Conservation (phyloP, 2,888 invertebrate genomes). For the Odontocerum albicorne region DNA sequence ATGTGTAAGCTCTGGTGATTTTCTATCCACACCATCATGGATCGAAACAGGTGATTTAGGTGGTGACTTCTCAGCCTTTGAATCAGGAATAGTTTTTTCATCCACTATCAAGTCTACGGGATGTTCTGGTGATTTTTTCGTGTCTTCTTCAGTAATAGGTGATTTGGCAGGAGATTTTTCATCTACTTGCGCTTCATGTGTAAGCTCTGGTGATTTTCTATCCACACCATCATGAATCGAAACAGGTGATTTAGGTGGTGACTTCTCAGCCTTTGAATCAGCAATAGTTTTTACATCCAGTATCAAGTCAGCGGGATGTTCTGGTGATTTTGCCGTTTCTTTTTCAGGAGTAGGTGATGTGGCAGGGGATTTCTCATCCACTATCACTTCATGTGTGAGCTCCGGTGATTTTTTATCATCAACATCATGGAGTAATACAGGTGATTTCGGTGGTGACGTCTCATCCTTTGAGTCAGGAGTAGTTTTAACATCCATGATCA, state of each 20-base stretch:
- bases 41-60: no score
- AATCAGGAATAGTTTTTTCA: no score
- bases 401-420: background rate
- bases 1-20: background rate
- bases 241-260: constrained; percentile 5
- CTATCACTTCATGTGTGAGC: background rate
- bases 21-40: background rate
- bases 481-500: background rate
- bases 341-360: constrained; percentile 3
- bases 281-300: constrained; percentile 8
- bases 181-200: background rate
- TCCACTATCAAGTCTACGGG: no score
- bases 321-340: background rate
- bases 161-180: background rate
- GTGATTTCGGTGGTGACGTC: background rate
- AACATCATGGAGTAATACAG: background rate
- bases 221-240: background rate
- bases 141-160: no score
- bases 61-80: no score
- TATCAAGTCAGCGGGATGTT: background rate
- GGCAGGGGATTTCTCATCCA: background rate
- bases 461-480: background rate
- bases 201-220: no score
- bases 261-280: background rate
- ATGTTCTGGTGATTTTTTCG: no score